Base-by-base conservation (phyloP, 2,888 invertebrate species). In the Furcula furcula region DNA sequence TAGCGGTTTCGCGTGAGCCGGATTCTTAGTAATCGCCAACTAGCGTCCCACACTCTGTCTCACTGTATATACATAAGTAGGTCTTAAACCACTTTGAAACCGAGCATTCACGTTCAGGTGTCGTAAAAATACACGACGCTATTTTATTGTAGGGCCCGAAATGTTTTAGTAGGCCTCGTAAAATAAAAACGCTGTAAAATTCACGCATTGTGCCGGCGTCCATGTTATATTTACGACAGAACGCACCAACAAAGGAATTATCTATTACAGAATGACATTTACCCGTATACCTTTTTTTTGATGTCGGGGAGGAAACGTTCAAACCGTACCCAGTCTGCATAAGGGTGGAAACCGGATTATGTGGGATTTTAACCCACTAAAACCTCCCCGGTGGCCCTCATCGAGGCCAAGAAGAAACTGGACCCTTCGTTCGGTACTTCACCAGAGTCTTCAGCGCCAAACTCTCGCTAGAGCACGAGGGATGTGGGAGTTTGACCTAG, bases 101-200 rank as follows among this genome's bases (percentile, higher is more conserved):
- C 66, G 64, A 63, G 58, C 65, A 62, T 64, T 70, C 55, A 59
- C 67, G 69, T 71, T 53, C 73, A 75, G 76, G 74, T 76, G 60
- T 76, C 77, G 78, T 86, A 84, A 85, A 82, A 84, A 85, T 80
- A 46, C 62, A 55, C 63, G 67, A 72, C 73, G 70, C 77, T 71
- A 74, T 83, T 85, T 84, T 83, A 85, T 72, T 73, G 74, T 67
- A 49, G 67, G 72, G 65, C 66, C 75, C 72, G 58, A 77, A 83
- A 80, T 75, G 80, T 77, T 85, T 82, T 84, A 83, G 75, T 72
- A 77, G 43, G 48, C 32, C 50, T 78, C 81, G 79, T 86, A 82
- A 86, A 86, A 82, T 80, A 74, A 82, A 76, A 83, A 71, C 60
- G 72, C 55, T 72, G 79, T 84, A 76, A 85, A 84, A 79, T 76